Conservation (phyloP, 2,888 invertebrate species). For the Pheosia gnoma region DNA sequence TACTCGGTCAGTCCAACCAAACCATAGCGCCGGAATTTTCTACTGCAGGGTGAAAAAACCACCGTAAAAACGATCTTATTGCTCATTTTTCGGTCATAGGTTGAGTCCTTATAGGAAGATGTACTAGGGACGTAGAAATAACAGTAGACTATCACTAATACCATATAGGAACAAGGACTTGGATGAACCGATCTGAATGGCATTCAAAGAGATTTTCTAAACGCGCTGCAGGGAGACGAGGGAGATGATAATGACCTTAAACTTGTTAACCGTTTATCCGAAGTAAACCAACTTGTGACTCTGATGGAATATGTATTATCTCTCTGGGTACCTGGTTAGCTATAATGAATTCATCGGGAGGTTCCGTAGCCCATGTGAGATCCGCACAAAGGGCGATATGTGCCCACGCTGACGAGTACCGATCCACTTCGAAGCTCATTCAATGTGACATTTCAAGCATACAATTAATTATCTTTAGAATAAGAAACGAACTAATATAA, state of each 20-base stretch:
- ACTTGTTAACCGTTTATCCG: neutral
- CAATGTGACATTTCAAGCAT: conserved; percentile 80
- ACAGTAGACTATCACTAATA: too few species aligned
- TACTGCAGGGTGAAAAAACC: too few species aligned
- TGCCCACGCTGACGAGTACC: conserved; percentile 78
- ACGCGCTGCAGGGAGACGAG: neutral
- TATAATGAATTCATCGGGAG: conserved; percentile 78
- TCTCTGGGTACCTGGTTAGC: conserved; percentile 72
- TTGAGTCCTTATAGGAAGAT: too few species aligned
- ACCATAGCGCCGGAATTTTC: too few species aligned
- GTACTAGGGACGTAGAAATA: too few species aligned
- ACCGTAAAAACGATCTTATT: too few species aligned
- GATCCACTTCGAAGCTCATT: conserved; percentile 83
- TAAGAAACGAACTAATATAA: conserved; percentile 74
- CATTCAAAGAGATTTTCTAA: too few species aligned
- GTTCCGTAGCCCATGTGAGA: conserved; percentile 79
- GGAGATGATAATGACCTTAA: neutral
- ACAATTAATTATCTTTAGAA: conserved; percentile 74
- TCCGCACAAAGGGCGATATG: conserved; percentile 82
- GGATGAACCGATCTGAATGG: too few species aligned
- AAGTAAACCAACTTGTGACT: neutral
- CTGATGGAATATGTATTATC: neutral
- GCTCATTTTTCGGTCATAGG: too few species aligned
- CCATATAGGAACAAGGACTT: too few species aligned
- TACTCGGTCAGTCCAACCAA: neutral